Evolutionary conservation across 2,113 vertebrate species (phyloP).

Genomic region (Eptesicus fuscus): DNA sequence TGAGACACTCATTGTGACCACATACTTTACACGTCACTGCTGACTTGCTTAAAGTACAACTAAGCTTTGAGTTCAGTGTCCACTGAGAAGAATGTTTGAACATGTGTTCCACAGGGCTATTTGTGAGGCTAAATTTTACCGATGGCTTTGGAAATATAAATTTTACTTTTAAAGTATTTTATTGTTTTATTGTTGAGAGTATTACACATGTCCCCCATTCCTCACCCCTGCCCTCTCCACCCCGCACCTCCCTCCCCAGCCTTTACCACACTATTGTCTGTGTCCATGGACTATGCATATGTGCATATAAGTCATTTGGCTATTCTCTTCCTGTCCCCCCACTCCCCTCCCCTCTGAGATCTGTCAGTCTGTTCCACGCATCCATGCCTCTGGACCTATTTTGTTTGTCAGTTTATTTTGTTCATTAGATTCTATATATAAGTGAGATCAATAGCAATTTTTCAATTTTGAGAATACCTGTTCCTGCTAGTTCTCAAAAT

Average conservation of each 20-base stretch:
- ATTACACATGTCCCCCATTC: not conserved
- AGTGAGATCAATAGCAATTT: not conserved
- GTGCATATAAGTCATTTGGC: no score
- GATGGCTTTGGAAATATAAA: not conserved
- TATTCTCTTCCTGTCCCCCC: no score
- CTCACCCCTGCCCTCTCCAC: no score
- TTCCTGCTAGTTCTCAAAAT: not conserved
- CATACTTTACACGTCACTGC: not conserved
- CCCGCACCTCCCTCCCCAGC: no score
- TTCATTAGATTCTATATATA: no score
- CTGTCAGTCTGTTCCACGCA: no score
- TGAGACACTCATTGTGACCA: not conserved
- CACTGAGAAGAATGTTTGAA: not conserved
- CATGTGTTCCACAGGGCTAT: not conserved
- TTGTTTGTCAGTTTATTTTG: no score
- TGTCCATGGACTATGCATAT: no score
- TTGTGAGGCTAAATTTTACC: not conserved
- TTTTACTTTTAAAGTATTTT: not conserved
- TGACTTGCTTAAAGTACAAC: not conserved
- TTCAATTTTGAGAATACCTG: not conserved
- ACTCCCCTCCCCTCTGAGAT: no score
- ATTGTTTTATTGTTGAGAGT: not conserved
- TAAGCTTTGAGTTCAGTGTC: not conserved
- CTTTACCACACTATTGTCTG: no score
- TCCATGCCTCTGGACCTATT: no score